phyloP scores from a whole-genome alignment of 2,113 vertebrate genomes.

The Agapornis roseicollis region DNA sequence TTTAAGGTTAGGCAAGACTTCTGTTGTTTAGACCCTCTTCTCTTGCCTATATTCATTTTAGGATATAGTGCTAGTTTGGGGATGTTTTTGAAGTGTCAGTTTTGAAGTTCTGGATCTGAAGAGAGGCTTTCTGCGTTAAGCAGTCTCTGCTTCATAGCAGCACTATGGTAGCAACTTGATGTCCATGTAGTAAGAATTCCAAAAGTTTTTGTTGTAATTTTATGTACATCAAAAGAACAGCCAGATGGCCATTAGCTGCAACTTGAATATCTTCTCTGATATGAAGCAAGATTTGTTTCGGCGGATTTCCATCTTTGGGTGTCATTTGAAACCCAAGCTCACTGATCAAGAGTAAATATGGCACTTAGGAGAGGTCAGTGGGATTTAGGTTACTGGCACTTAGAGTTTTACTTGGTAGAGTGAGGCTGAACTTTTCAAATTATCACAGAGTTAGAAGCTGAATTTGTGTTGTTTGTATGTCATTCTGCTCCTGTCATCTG shows the following conservation, averaged over 20 bases:
- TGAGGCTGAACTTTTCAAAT: not conserved
- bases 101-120: not conserved
- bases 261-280: not conserved
- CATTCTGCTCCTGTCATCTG: not conserved
- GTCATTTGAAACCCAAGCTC: not conserved
- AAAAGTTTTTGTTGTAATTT: not conserved
- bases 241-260: not conserved
- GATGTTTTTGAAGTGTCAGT: not conserved
- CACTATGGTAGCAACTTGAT: not conserved
- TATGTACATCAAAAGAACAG: not conserved
- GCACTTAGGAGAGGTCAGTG: accelerated
- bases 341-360: not conserved
- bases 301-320: not conserved
- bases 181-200: not conserved
- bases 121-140: not conserved
- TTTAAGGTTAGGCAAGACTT: not conserved
- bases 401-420: not conserved
- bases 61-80: not conserved
- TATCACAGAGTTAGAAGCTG: not conserved
- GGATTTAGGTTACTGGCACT: not conserved
- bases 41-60: not conserved
- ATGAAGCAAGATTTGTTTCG: not conserved
- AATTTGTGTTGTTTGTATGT: not conserved
- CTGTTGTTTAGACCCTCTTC: not conserved
- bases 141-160: not conserved